Evolutionary conservation across 2,113 vertebrate species (phyloP), one percentile per base, ranked within the genome.

Genomic region (Chionomys nivalis): DNA sequence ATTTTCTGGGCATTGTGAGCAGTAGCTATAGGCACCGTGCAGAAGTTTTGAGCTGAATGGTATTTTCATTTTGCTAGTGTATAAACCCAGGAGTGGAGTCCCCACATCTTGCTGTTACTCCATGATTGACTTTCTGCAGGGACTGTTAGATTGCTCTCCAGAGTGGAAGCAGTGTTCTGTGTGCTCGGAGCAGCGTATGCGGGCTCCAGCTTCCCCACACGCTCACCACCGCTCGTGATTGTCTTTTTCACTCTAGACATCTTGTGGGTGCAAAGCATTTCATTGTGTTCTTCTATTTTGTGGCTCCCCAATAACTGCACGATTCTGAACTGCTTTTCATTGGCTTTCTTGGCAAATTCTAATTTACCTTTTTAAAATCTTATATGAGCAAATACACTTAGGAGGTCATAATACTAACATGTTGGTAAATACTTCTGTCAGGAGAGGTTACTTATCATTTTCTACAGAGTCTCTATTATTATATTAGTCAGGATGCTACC

Each of bases 291-390:
- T 76, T 82, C 82, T 36, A 16, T 73, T 76, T 63, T 76, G 1
- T 47, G 33, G 65, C 36, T 86, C 31, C 36, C 36, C 78, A 44
- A 42, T 31, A 42, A 55, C 39, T 19, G 28, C 36, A 49, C 86
- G 31, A 68, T 33, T 55, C 10, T 31, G 44, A 77, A 10, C 19
- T 77, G 68, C 65, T 93, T 89, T 68, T 79, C 7, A 19, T n/a
- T n/a, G n/a, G n/a, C n/a, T n/a, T n/a, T n/a, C n/a, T 42, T 11
- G 28, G 21, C 23, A 68, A 82, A 36, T 81, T 87, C 23, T 39
- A 73, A 73, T 23, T 76, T 72, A 82, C 21, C 55, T 66, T 72
- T 95, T 87, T 77, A 91, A 87, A 92, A 24, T 31, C 31, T 78
- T 87, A 75, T 39, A 58, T 91, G 26, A 89, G 12, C 42, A 87